phyloP scores from a whole-genome alignment of 2,888 invertebrate species.

The Dioctria linearis region DNA sequence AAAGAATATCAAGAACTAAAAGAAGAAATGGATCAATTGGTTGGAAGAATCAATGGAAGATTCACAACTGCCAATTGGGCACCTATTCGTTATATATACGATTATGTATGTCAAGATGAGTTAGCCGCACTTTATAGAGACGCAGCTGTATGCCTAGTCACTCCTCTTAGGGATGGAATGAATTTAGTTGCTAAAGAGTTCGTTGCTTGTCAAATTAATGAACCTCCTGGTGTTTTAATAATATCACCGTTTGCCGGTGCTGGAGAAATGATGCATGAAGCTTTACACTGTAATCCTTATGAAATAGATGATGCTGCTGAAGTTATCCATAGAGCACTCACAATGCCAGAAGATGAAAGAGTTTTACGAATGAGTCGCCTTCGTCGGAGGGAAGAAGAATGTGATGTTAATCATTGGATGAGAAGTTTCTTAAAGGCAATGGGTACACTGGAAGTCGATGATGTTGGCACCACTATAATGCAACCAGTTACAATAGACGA shows the following conservation, averaged over 20 bases:
- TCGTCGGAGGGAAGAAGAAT: conserved; percentile 83
- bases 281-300: conserved; percentile 90
- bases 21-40: conserved; percentile 91
- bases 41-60: conserved; percentile 87
- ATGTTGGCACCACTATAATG: conserved; percentile 87
- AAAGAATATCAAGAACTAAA: conserved; percentile 92
- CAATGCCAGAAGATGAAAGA: conserved; percentile 92
- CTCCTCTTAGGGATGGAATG: conserved; percentile 91
- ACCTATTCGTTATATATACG: conserved; percentile 89
- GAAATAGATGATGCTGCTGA: conserved; percentile 91
- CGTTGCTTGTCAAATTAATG: conserved; percentile 92
- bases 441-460: conserved; percentile 88
- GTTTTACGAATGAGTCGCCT: conserved; percentile 89
- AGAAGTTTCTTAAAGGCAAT: conserved; percentile 88
- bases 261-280: conserved; percentile 95
- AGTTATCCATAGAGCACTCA: conserved; percentile 87
- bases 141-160: conserved; percentile 88
- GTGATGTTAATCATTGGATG: conserved; percentile 93
- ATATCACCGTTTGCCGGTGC: conserved; percentile 94
- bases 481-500: conserved; percentile 92
- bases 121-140: conserved; percentile 90
- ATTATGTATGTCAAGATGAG: conserved; percentile 89
- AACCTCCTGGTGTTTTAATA: conserved; percentile 87
- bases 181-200: conserved; percentile 94
- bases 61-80: conserved; percentile 95